A percentile compares a stretch with the other conserved stretches of the same genome.
These are phyloP conservation scores for Thumatha senex DNA, from an alignment of 2,888 invertebrate genomes.

Conservation along the genomic window DNA sequence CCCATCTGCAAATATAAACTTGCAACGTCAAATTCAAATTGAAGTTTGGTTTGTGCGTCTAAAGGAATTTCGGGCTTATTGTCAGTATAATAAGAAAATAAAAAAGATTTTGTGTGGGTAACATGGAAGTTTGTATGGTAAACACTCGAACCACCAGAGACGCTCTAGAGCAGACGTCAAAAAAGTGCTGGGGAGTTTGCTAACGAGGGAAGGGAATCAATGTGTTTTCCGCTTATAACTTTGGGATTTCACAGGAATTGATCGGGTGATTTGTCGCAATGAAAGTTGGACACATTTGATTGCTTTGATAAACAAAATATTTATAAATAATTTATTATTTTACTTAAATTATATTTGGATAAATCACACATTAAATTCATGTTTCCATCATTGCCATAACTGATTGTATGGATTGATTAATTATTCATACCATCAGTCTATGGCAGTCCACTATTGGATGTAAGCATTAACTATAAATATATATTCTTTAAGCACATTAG, in stretches of 20 bases:
- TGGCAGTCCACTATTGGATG: too few species aligned
- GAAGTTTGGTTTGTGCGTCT: slow-evolving; percentile 11
- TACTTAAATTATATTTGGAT: background rate
- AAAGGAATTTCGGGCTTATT: slow-evolving; percentile 51
- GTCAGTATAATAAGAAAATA: slow-evolving; percentile 32
- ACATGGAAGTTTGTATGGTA: slow-evolving; percentile 47
- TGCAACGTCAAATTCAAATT: slow-evolving; percentile 42
- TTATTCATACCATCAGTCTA: too few species aligned
- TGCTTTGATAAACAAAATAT: slow-evolving; percentile 32
- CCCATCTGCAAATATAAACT: slow-evolving; percentile 48
- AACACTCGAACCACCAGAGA: slow-evolving; percentile 67
- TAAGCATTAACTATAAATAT: too few species aligned
- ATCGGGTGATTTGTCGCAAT: slow-evolving; percentile 43
- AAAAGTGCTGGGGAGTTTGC: slow-evolving; percentile 71
- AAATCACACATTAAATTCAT: background rate
- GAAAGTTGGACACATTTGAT: slow-evolving; percentile 38
- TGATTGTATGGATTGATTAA: too few species aligned
- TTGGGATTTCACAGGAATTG: slow-evolving; percentile 51
- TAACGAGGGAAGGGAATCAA: slow-evolving; percentile 72
- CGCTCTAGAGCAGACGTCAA: slow-evolving; percentile 75
- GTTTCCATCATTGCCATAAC: too few species aligned
- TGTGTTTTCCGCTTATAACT: slow-evolving; percentile 63
- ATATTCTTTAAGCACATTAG: too few species aligned
- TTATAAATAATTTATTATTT: slow-evolving; percentile 23
- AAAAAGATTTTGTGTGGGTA: slow-evolving; percentile 32